Evolutionary conservation across 2,797 vertebrate genomes (phyloP), one percentile per base, ranked within the genome.

Genomic region (Chaetophractus vellerosus): DNA sequence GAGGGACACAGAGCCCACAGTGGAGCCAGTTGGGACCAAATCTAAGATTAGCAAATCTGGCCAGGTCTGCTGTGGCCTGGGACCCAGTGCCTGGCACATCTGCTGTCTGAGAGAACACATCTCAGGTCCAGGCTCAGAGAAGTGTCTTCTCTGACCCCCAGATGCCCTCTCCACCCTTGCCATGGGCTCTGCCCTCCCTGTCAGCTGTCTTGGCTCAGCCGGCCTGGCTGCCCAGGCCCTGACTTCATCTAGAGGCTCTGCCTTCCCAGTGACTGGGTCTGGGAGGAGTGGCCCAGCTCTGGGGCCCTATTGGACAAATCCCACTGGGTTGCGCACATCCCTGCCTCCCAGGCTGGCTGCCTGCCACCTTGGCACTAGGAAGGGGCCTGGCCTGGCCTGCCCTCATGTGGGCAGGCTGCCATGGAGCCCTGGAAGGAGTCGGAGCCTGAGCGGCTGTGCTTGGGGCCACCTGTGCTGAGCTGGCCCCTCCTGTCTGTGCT

Each of bases 231-330:
- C 38, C 38, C 10, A 31, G 68, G 72, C 52, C 11, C 66, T 82
- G 48, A 21, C 63, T 88, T 36, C n/a, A 64, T 36, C 61, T 50
- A 82, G 50, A 57, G 45, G 28, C 45, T 72, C 76, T 23, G 33
- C 14, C 68, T 3, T 72, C 79, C 38, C 64, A 1, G 18, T 90
- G 93, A 81, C 84, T 33, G 87, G 76, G 38, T 45, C 28, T 50
- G 94, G 91, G 96, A 91, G 97, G 96, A 87, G 90, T 93, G 94
- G 85, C 85, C 15, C 5, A 24, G 41, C 11, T 78, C 91, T 36
- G 55, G 52, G 59, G 3, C 90, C 66, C 68, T 45, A 96, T 94
- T 97, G 97, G 96, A 71, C 24, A 80, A 90, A 57, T 2, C 9
- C 45, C 36, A 36, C 89, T 45, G 59, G 63, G 45, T 69, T 8